These are phyloP conservation scores for Myanophis thanlyinensis DNA, from an alignment of 2,113 vertebrate genomes.

Conservation along the genomic window DNA sequence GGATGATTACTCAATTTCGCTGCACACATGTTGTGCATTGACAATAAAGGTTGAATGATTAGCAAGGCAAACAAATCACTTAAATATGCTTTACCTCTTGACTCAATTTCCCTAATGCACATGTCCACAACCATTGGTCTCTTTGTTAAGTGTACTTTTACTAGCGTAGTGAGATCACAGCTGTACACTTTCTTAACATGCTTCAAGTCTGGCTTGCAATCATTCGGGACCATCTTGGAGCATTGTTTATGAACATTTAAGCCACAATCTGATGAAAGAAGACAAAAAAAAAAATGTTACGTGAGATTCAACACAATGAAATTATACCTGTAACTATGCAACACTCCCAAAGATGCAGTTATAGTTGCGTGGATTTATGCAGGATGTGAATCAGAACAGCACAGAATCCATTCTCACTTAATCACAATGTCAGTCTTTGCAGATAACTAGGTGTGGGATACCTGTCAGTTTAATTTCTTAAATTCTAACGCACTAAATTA, in stretches of 20 bases:
- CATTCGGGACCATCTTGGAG: constrained; percentile 93
- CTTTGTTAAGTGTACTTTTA: constrained; percentile 94
- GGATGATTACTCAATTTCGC: too few species aligned
- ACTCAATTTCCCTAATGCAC: constrained; percentile 98
- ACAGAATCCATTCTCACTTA: not conserved
- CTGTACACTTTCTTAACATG: constrained; percentile 89
- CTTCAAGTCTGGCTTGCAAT: constrained; percentile 94
- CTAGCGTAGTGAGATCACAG: constrained; percentile 96
- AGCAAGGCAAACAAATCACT: constrained; percentile 38
- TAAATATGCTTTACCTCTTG: constrained; percentile 81
- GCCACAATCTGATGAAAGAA: constrained; percentile 83
- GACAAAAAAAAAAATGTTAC: constrained; percentile 30
- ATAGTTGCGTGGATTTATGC: rapidly evolving
- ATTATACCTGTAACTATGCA: not conserved
- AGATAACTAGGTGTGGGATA: not conserved
- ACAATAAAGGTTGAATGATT: too few species aligned
- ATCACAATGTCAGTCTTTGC: not conserved
- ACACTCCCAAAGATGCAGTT: not conserved
- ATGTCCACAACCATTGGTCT: constrained; percentile 99
- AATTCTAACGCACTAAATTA: not conserved
- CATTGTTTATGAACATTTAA: constrained; percentile 98
- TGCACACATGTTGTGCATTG: too few species aligned
- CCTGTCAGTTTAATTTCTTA: not conserved
- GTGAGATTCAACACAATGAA: not conserved
- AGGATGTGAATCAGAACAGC: not conserved